These are phyloP conservation scores for Mythimna pallens DNA, from an alignment of 2,888 invertebrate species.

Conservation along the genomic window DNA sequence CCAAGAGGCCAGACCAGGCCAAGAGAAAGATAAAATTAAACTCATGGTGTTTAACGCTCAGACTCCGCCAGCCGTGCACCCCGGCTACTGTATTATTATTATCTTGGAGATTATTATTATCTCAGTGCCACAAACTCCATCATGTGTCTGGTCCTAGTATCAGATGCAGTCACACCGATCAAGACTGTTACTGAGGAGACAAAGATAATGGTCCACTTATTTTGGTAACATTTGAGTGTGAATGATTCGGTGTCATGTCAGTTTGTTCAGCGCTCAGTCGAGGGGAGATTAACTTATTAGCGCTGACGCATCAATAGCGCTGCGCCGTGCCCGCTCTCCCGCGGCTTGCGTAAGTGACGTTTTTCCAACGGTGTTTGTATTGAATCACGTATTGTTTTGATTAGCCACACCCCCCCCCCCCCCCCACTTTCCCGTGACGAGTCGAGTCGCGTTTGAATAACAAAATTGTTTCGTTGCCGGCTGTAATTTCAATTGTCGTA, in stretches of 20 bases:
- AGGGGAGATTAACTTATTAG: slow-evolving; percentile 28
- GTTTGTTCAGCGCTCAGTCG: background rate
- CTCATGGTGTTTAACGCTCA: too few relatives aligned
- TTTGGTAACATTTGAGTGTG: background rate
- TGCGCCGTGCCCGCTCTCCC: too few relatives aligned
- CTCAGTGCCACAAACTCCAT: background rate
- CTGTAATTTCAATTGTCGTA: slow-evolving; percentile 76
- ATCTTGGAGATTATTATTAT: background rate
- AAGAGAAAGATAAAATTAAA: too few relatives aligned
- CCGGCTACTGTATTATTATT: background rate
- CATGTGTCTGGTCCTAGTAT: background rate
- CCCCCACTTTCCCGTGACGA: background rate
- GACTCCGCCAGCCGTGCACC: too few relatives aligned
- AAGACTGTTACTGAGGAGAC: background rate
- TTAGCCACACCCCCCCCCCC: slow-evolving; percentile 1
- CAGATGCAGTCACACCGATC: background rate
- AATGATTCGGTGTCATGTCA: background rate
- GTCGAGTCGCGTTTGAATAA: slow-evolving; percentile 60
- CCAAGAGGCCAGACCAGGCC: too few relatives aligned
- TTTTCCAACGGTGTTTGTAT: slow-evolving; percentile 62
- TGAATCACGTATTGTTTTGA: slow-evolving; percentile 67
- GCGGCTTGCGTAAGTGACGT: slow-evolving; percentile 17
- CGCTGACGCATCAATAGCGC: slow-evolving; percentile 1
- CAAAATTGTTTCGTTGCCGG: slow-evolving; percentile 65
- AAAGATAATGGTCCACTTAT: background rate